Conservation (phyloP, 2,797 vertebrate species). For the Tinamus major region DNA sequence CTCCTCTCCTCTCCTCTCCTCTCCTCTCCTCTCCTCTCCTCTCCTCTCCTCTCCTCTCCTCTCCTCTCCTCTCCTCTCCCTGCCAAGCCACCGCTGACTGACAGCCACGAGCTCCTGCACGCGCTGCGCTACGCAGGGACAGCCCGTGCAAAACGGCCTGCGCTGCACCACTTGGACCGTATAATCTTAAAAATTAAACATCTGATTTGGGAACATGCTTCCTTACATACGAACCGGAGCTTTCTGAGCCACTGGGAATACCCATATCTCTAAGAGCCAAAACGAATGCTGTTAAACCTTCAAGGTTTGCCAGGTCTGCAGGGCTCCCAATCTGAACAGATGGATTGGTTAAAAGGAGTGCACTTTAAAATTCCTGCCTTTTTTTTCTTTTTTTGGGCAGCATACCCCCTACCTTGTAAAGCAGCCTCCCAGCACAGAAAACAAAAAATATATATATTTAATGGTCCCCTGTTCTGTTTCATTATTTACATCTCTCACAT, state of each 20-base stretch:
- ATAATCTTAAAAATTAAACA: conserved; percentile 45
- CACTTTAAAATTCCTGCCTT: conserved; percentile 15
- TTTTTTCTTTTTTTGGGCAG: background rate
- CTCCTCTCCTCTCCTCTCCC: background rate
- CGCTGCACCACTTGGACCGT: background rate
- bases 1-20: background rate
- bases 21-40: background rate
- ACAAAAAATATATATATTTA: conserved; percentile 78
- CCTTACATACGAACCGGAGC: conserved; percentile 12
- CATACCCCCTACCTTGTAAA: conserved; percentile 75
- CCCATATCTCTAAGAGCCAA: background rate
- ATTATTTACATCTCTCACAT: conserved; percentile 79
- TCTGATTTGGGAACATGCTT: conserved; percentile 9
- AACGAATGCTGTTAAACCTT: conserved; percentile 46
- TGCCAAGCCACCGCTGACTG: conserved; percentile 40
- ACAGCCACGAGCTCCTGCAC: background rate
- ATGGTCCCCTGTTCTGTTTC: conserved; percentile 78
- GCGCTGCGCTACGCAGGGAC: background rate
- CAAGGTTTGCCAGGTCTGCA: conserved; percentile 48
- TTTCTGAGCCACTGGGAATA: background rate
- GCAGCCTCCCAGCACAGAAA: conserved; percentile 76
- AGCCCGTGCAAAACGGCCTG: background rate
- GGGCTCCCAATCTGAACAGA: conserved; percentile 37
- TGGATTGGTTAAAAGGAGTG: conserved; percentile 33
- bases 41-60: background rate